These are phyloP conservation scores for Rhinophrynus dorsalis DNA, from an alignment of 2,797 vertebrate species.

Conservation along the genomic window DNA sequence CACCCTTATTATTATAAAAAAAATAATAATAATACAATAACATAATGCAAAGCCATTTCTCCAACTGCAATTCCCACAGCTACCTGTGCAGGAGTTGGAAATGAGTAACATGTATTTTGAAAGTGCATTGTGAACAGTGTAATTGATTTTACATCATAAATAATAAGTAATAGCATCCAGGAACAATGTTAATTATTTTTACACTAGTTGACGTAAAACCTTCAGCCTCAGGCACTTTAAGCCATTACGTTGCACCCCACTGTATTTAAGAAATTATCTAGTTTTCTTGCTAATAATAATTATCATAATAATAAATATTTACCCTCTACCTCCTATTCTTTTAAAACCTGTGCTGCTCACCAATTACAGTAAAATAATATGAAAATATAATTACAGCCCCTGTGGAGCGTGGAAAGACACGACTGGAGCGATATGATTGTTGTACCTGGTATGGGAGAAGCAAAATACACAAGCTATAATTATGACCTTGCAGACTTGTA, in stretches of 20 bases:
- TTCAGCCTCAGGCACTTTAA: not conserved
- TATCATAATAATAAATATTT: constrained; percentile 14
- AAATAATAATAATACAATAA: constrained; percentile 16
- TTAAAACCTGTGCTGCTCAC: constrained; percentile 3
- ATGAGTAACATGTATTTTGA: constrained; percentile 16
- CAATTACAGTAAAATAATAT: constrained; percentile 17
- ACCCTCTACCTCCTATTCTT: not conserved
- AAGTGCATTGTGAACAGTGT: not conserved
- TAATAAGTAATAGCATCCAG: not conserved
- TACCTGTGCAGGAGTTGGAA: constrained; percentile 4
- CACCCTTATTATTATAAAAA: constrained; percentile 33
- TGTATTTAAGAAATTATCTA: constrained; percentile 4
- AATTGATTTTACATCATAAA: constrained; percentile 28
- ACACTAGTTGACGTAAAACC: not conserved
- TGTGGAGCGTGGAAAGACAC: constrained; percentile 7
- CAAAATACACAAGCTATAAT: constrained; percentile 27
- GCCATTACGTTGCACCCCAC: not conserved
- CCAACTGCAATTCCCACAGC: constrained; percentile 26
- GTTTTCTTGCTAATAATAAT: constrained; percentile 22
- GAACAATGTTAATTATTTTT: not conserved
- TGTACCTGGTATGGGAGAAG: not conserved
- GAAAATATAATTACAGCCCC: constrained; percentile 26
- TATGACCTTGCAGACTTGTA: constrained; percentile 10
- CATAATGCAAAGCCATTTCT: constrained; percentile 13
- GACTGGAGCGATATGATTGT: constrained; percentile 1